Evolutionary conservation across 1,140 invertebrate species (phyloP), one percentile per base, ranked within the genome.

Genomic region (Drosophila insularis): DNA sequence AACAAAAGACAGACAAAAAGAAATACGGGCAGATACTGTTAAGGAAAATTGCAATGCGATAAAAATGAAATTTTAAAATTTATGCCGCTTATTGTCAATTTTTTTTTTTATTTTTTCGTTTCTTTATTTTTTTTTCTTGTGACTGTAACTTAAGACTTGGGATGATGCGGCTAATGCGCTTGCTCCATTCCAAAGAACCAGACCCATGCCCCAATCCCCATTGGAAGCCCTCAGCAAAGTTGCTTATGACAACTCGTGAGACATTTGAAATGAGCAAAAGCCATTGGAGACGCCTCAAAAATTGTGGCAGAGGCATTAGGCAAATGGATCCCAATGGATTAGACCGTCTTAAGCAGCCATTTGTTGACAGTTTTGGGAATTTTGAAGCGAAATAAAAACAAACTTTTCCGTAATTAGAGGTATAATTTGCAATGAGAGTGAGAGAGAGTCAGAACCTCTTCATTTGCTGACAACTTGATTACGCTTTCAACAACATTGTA

Each of bases 11-110:
- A 37, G n/a, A 63, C 50, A 53, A 19, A 43, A 37, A 77, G 55
- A 73, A 17, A 58, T 32, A 59, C 27, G 27, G 37, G 23, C n/a
- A 60, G 64, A 19, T 70, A 39, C 72, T 75, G 68, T 65, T 68
- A 50, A 73, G 71, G 7, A 74, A 89, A 89, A 89, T 89, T 77
- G 84, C 81, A 84, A 89, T 84, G 80, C 84, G 80, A 89, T 89
- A 84, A 89, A 89, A 89, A 89, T 89, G 50, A 89, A 89, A 89
- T 89, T 89, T 89, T 89, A 70, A 89, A 89, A 89, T 89, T 89
- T 89, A 89, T 87, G 79, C 82, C 81, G 80, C 81, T 86, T 86
- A 87, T 86, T 86, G 74, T 87, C 79, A 81, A 87, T 86, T 37
- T 11, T 37, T 4, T 13, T 37, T 13, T 37, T 11, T 4, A 81